A percentile compares a stretch with the other conserved stretches of the same genome.
Evolutionary conservation across 1,140 invertebrate genomes (phyloP).

Genomic region (Drosophila willistoni): DNA sequence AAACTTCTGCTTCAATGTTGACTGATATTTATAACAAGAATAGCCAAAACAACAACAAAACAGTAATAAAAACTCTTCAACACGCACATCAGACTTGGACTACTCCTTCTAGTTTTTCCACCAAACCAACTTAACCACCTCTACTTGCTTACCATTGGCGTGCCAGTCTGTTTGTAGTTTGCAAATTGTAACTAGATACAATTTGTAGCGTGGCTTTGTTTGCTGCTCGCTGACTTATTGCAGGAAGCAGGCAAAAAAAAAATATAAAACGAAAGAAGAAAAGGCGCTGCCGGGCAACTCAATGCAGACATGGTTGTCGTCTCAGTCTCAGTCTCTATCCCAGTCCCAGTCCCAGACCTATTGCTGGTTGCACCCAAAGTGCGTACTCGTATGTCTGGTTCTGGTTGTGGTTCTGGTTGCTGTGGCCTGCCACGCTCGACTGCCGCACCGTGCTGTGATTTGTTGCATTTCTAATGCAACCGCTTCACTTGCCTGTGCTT

Average conservation of each 20-base stretch:
- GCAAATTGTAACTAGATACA: slow-evolving; percentile 82
- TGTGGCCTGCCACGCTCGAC: slow-evolving; percentile 36
- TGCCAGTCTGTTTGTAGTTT: slow-evolving; percentile 75
- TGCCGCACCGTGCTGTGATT: slow-evolving; percentile 62
- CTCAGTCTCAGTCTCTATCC: slow-evolving; percentile 43
- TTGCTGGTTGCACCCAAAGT: slow-evolving; percentile 73
- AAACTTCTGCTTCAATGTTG: slow-evolving; percentile 23
- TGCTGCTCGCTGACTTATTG: slow-evolving; percentile 75
- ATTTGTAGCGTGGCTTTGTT: slow-evolving; percentile 80
- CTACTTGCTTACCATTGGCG: slow-evolving; percentile 34
- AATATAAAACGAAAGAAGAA: background rate
- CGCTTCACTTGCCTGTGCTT: slow-evolving; percentile 57
- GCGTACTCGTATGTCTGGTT: slow-evolving; percentile 79
- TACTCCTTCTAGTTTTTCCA: slow-evolving; percentile 18
- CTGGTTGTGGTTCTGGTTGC: slow-evolving; percentile 59
- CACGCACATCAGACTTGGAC: slow-evolving; percentile 57
- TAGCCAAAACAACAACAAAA: slow-evolving; percentile 37
- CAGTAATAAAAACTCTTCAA: slow-evolving; percentile 73
- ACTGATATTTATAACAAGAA: slow-evolving; percentile 55
- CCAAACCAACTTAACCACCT: background rate
- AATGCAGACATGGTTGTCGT: slow-evolving; percentile 56
- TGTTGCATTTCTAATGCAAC: slow-evolving; percentile 80
- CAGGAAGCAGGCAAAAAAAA: slow-evolving; percentile 64
- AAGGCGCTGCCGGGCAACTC: slow-evolving; percentile 70
- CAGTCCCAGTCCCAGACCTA: slow-evolving; percentile 17